Base-by-base conservation (phyloP, 2,113 vertebrate genomes). In the Platanista minor region DNA sequence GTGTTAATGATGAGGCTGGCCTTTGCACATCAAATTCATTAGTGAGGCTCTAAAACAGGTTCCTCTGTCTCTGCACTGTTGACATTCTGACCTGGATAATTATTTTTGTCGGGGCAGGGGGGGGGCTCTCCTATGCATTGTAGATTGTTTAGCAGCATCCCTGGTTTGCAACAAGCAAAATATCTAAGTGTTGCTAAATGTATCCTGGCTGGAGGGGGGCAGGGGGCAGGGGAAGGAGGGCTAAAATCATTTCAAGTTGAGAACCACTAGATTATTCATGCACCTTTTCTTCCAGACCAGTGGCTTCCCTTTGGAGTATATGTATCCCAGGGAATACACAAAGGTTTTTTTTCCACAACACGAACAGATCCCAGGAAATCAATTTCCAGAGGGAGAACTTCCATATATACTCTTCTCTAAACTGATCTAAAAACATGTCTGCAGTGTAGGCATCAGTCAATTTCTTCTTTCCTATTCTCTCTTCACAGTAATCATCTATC, bases 71-170 rank as follows among this genome's bases (percentile, higher is more conserved):
- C 52, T 25, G 15, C 6, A 33, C 9, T 41, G 2, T 2, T 52
- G 25, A 66, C 21, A 39, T n/a, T 90, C 29, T 33, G 46, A 36
- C 77, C 46, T 69, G 31, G 18, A 59, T 61, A 41, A 75, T 13
- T 49, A n/a, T 2, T 61, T 61, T 49, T 8, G 20, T 11, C n/a
- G n/a, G n/a, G n/a, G n/a, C n/a, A n/a, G n/a, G n/a, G 6, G 23
- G 13, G n/a, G 12, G 10, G 6, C n/a, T 23, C 11, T 80, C 15
- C 25, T 21, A 0, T 13, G 4, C 5, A 29, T 3, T 33, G 6
- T 41, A 64, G 21, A 17, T 46, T 52, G 11, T 21, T 75, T 74
- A 77, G 13, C 8, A 85, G 1, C 27, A 67, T 61, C 11, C 18
- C 20, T 61, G 41, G 1, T 15, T 93, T 86, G 64, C 23, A 52